Evolutionary conservation across 2,888 invertebrate species (phyloP), one percentile per base, ranked within the genome.

Genomic region (Hirtodrosophila alboralis): DNA sequence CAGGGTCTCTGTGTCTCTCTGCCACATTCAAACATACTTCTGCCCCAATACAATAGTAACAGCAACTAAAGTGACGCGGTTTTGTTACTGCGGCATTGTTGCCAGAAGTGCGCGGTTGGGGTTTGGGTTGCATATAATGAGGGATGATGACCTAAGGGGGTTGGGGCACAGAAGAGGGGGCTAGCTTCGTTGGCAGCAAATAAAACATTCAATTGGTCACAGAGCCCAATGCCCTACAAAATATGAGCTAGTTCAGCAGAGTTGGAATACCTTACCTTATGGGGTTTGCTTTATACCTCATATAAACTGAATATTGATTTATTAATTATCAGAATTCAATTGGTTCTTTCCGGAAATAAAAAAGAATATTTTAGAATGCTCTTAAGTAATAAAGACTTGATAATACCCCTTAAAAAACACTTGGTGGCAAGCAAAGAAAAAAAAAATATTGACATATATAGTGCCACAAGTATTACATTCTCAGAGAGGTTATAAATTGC

Each of bases 21-120:
- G 14, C 40, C 18, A 54, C 26, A 41, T 18, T 41, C 13, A 44
- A 36, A 37, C 38, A 41, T 16, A 45, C 28, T 12, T 7, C 6
- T 34, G 13, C 30, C 34, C 13, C 36, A 28, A 40, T 40, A 57
- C 47, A 71, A 61, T 62, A 54, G 45, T 13, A 37, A 40, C 40
- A 38, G 54, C 66, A 59, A 49, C 54, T 57, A 54, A 79, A 79
- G 65, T 69, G 68, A 51, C 65, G 60, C 68, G 63, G 56, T 75
- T 72, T 70, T 60, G 51, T 45, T 37, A 49, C 52, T 28, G 52
- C 33, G 37, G 51, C 61, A 69, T 80, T 80, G 69, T 76, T 54
- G 28, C 26, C 18, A 8, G 27, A 12, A 30, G 18, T 7, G 12
- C 18, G 1, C 13, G 47, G 5, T n/a, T n/a, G 38, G 18, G 14